Evolutionary conservation across 2,888 invertebrate genomes (phyloP), one percentile per base, ranked within the genome.

Genomic region (Melitaea athalia): DNA sequence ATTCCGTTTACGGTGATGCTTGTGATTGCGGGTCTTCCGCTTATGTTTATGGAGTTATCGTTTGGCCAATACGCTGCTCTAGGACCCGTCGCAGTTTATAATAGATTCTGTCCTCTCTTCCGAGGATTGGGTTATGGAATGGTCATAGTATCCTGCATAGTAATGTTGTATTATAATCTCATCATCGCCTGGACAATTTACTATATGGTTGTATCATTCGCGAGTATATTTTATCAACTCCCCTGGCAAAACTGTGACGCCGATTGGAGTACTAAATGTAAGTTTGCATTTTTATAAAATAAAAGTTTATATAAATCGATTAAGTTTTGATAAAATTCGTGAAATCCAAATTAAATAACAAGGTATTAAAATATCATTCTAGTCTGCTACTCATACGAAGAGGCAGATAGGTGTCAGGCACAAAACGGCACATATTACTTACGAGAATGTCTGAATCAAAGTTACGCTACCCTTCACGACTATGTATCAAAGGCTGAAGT

Each of bases 31-130:
- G 97, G 97, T 8, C 89, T 97, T 65, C 97, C 97, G 38, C 93
- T 97, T 8, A 96, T 97, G 94, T 97, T 97, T 80, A 95, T 97
- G 95, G 97, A 97, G 84, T 89, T 97, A n/a, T 95, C 96, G 0
- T 95, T 97, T 72, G 97, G 97, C 0, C 97, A 97, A 84, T 97
- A 96, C 82, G 96, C 96, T 42, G 96, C 95, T 5, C 83, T 95
- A 65, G 96, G 95, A 11, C 97, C 97, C 0, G 96, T 97, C 15
- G 96, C 96, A 15, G 96, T 96, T 60, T 97, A 96, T 93, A 95
- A 95, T 77, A 94, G 95, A 78, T 96, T 97, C 83, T 97, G 96
- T 75, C 96, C 96, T 0, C 92, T 97, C 10, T 95, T 97, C 79
- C 94, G 95, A 73, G 96, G 96, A 11, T 86, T 96, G 14, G 96